Evolutionary conservation across 2,888 invertebrate genomes (phyloP), one percentile per base, ranked within the genome.

Genomic region (Tenthredo distinguenda): DNA sequence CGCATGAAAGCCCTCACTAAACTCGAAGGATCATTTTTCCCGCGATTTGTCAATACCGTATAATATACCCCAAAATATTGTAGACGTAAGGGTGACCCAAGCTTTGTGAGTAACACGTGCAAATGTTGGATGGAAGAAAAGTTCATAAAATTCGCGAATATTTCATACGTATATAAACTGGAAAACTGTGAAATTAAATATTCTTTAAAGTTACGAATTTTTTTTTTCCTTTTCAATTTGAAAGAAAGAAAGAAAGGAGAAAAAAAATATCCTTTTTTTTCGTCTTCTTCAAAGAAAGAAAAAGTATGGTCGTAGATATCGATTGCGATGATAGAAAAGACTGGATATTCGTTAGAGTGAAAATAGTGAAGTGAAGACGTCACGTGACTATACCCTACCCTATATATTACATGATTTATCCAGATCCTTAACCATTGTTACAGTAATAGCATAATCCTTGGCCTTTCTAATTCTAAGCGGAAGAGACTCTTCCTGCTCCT

Each of bases 401-500:
- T 74, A 43, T 31, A 31, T 37, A 40, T 72, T 72, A 43, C n/a
- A 72, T 21, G 43, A 72, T 72, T 72, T 72, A 40, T 72, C 21
- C 40, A 37, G 3, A 72, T 21, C 72, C 72, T 18, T 72, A 43
- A 74, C 21, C 21, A 43, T 74, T 43, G 72, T 74, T 21, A 74
- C 18, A 74, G n/a, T 77, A 77, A 77, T 77, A 50, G 47, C 55
- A 40, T 77, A 81, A 81, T 81, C 62, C 62, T n/a, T 62, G 58
- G 62, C 58, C 58, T 58, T 68, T 68, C 31, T 50, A 68, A 68
- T 68, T n/a, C 50, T 47, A 83, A 83, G 18, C 83, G 65, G 83
- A 83, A 83, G 71, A 83, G 68, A 71, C 65, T 26, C 12, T 6
- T 83, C 47, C 83, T 47, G 6, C 68, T 74, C 72, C 72, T 77